Evolutionary conservation across 2,797 vertebrate species (phyloP).

Genomic region (Enteromius fasciolatus): DNA sequence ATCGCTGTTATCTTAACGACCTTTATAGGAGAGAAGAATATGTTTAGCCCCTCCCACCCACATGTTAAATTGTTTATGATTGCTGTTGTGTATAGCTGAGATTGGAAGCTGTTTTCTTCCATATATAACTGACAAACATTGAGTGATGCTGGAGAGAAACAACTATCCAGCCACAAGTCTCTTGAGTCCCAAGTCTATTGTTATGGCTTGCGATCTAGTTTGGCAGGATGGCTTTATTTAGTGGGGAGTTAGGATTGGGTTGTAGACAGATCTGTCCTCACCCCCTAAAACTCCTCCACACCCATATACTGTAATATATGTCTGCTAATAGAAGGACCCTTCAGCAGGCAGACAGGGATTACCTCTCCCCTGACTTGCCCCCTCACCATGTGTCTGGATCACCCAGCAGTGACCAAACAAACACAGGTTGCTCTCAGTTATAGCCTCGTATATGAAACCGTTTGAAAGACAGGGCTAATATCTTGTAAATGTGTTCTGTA

Average conservation of each 20-base stretch:
- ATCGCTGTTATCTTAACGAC: too few species aligned
- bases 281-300: neutral
- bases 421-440: neutral
- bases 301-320: conserved; percentile 4
- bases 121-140: neutral
- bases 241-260: conserved; percentile 1
- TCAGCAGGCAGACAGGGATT: conserved; percentile 58
- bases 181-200: neutral
- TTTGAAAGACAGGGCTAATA: neutral
- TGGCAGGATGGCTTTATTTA: conserved; percentile 19
- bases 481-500: conserved; percentile 2
- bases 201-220: neutral
- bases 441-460: neutral
- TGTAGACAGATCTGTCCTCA: conserved; percentile 4
- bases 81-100: neutral
- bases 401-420: conserved; percentile 19
- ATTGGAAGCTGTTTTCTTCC: neutral
- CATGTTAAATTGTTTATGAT: neutral
- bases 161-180: neutral
- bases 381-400: conserved; percentile 51
- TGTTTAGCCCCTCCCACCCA: too few species aligned
- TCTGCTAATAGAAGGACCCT: conserved; percentile 49
- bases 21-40: too few species aligned
- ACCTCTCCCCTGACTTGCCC: conserved; percentile 52
- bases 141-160: neutral